phyloP scores from a whole-genome alignment of 2,797 vertebrate species.

The Falco novaeseelandiae region DNA sequence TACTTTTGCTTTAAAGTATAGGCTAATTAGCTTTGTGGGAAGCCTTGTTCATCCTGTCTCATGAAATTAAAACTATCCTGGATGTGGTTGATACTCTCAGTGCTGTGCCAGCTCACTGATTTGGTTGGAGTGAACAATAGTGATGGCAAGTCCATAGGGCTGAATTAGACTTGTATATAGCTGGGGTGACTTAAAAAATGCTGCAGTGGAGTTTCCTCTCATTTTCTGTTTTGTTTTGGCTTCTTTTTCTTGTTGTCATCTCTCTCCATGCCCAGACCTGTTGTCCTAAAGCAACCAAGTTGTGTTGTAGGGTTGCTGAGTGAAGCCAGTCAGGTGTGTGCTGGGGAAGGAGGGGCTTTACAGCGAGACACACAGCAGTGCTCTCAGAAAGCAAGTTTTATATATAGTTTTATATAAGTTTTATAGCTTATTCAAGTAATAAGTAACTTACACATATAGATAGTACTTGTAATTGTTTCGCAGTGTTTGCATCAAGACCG shows the following conservation, averaged over 20 bases:
- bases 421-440: not conserved
- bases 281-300: not conserved
- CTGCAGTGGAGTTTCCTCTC: not conserved
- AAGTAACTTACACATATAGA: not conserved
- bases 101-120: accelerated
- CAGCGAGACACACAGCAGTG: not conserved
- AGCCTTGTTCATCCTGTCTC: not conserved
- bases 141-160: not conserved
- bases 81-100: not conserved
- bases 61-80: not conserved
- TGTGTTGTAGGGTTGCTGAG: not conserved
- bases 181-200: not conserved
- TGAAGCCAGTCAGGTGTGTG: not conserved
- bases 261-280: not conserved
- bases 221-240: not conserved
- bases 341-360: not conserved
- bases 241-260: not conserved
- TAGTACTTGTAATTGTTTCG: not conserved
- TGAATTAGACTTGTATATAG: not conserved
- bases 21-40: not conserved
- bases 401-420: no score
- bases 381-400: not conserved
- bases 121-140: not conserved
- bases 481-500: not conserved
- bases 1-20: not conserved